Conservation (phyloP, 2,888 invertebrate species). For the Cheilosia grossa region DNA sequence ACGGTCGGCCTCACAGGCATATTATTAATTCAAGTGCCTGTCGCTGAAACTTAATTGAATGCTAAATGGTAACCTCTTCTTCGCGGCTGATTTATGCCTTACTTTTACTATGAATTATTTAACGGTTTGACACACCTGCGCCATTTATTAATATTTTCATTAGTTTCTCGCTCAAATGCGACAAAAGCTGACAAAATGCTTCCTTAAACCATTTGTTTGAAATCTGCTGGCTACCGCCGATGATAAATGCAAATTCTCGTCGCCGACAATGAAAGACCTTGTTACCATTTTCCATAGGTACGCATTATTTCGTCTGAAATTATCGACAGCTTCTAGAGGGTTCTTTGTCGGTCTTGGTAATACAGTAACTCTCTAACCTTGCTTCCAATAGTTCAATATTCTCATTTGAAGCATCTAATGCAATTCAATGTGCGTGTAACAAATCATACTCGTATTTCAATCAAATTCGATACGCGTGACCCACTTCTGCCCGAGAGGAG, state of each 20-base stretch:
- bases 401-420: conserved; percentile 46
- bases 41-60: neutral
- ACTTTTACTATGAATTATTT: conserved; percentile 32
- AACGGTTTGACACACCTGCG: neutral
- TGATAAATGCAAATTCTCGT: conserved; percentile 29
- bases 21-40: neutral
- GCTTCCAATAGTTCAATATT: conserved; percentile 46
- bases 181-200: neutral
- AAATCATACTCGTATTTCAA: conserved; percentile 55
- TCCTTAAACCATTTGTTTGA: conserved; percentile 18
- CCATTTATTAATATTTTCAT: no score
- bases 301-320: neutral
- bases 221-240: neutral
- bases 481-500: conserved; percentile 58
- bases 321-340: conserved; percentile 7
- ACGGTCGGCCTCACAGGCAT: neutral
- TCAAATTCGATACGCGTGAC: conserved; percentile 64
- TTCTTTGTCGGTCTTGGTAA: conserved; percentile 34
- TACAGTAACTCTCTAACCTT: conserved; percentile 44
- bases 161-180: no score
- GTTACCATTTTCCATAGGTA: conserved; percentile 8
- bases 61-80: conserved; percentile 1
- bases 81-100: conserved; percentile 28
- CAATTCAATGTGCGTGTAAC: conserved; percentile 39
- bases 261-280: conserved; percentile 19